Percentiles rank a stretch among this genome's conserved stretches.
These are phyloP conservation scores for Ianthella basta DNA, from an alignment of 37 sponge, comb jelly and placozoan species.

Conservation along the genomic window DNA sequence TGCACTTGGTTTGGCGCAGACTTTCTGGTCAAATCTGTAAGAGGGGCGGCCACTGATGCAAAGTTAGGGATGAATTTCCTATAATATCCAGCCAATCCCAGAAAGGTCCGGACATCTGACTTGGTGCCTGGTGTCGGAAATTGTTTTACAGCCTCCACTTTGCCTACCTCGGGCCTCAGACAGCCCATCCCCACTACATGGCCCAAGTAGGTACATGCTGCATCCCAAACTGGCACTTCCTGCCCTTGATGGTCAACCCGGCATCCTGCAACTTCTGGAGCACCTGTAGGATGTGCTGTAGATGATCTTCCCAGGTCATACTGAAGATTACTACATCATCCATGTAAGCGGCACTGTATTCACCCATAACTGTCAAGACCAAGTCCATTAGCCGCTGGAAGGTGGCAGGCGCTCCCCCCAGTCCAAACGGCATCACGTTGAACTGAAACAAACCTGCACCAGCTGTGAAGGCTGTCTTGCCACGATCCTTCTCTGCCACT, in stretches of 20 bases:
- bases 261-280: slow-evolving; percentile 26
- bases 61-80: no score
- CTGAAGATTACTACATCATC: slow-evolving; percentile 62
- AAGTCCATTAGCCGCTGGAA: slow-evolving; percentile 65
- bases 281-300: slow-evolving; percentile 29
- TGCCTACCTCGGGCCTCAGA: slow-evolving; percentile 30
- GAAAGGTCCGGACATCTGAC: no score
- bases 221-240: slow-evolving; percentile 55
- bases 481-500: no score
- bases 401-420: slow-evolving; percentile 59
- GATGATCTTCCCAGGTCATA: slow-evolving; percentile 55
- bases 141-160: no score
- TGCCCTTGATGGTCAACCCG: slow-evolving; percentile 52
- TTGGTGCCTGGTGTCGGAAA: no score
- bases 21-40: no score
- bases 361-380: slow-evolving; percentile 15
- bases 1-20: no score
- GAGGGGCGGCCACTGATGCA: no score
- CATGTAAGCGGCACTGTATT: slow-evolving; percentile 45
- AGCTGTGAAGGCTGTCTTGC: slow-evolving; percentile 48
- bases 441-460: slow-evolving; percentile 42
- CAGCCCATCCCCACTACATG: slow-evolving; percentile 53
- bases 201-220: slow-evolving; percentile 44
- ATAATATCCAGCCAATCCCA: no score
- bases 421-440: slow-evolving; percentile 54